phyloP scores from a whole-genome alignment of 2,797 vertebrate species.

The Steatocranus sp. region DNA sequence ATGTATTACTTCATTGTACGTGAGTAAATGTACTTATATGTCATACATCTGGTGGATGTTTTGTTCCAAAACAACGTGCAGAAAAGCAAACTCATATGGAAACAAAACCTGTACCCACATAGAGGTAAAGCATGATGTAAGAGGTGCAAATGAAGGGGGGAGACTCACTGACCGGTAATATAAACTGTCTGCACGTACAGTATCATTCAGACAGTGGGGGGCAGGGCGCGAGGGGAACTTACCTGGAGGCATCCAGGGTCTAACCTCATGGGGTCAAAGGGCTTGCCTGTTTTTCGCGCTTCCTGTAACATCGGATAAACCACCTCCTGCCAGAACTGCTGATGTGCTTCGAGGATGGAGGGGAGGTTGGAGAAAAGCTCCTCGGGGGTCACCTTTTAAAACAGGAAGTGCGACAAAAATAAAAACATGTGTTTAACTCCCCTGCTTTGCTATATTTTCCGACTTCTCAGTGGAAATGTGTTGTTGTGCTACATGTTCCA shows the following conservation, averaged over 20 bases:
- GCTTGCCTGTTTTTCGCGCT: conserved; percentile 65
- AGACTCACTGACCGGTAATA: not conserved
- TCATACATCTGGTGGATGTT: not conserved
- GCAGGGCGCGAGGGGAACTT: not conserved
- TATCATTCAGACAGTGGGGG: not conserved
- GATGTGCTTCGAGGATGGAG: conserved; percentile 75
- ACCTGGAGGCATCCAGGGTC: conserved; percentile 80
- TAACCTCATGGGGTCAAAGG: conserved; percentile 79
- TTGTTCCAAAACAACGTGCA: not conserved
- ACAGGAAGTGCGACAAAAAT: not conserved
- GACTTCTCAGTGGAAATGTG: conserved; percentile 36
- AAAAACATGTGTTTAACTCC: not conserved
- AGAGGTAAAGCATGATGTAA: not conserved
- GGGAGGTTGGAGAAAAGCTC: conserved; percentile 80
- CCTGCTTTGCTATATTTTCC: conserved; percentile 33
- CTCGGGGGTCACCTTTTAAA: conserved; percentile 65
- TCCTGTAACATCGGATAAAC: conserved; percentile 75
- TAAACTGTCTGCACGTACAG: not conserved
- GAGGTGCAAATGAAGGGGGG: not conserved
- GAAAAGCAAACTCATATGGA: not conserved
- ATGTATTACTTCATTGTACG: not conserved
- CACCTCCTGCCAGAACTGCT: conserved; percentile 81
- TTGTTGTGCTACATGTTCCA: conserved; percentile 35
- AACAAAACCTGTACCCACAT: not conserved
- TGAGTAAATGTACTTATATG: not conserved